Percentiles rank a stretch among this genome's conserved stretches.
These are phyloP conservation scores for Darevskia nairensis DNA, from an alignment of 2,797 vertebrate genomes.

Conservation along the genomic window DNA sequence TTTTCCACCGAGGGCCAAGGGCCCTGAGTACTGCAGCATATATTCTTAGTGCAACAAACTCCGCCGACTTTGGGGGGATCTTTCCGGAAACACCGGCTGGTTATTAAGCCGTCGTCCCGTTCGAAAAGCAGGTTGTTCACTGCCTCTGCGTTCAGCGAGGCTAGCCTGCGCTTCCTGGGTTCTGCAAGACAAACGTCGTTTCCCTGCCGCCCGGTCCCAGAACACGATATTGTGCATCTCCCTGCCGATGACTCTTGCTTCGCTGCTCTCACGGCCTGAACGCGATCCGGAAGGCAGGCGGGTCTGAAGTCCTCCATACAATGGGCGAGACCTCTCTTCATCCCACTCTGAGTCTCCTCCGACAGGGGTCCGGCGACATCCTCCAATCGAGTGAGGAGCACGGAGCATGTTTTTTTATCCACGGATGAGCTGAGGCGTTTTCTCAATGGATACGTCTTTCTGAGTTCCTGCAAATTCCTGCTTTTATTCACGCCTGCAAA, in stretches of 20 bases:
- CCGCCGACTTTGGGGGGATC: constrained; percentile 58
- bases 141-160: constrained; percentile 95
- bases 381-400: constrained; percentile 93
- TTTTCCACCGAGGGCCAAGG: constrained; percentile 74
- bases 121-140: constrained; percentile 95
- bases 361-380: constrained; percentile 80
- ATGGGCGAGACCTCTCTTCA: constrained; percentile 65
- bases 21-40: constrained; percentile 74
- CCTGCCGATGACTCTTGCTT: constrained; percentile 74
- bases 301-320: constrained; percentile 72
- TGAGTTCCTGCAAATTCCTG: constrained; percentile 66
- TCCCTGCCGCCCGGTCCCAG: constrained; percentile 34
- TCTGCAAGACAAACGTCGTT: constrained; percentile 67
- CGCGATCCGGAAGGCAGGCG: constrained; percentile 64
- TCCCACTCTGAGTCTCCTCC: constrained; percentile 69
- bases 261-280: constrained; percentile 62
- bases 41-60: constrained; percentile 69
- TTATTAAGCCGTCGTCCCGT: constrained; percentile 80
- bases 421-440: constrained; percentile 79
- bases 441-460: constrained; percentile 89
- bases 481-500: constrained; percentile 55
- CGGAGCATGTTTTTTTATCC: constrained; percentile 90
- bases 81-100: constrained; percentile 74
- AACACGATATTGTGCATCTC: constrained; percentile 67
- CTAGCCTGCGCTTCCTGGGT: constrained; percentile 91